Conservation (phyloP, 2,797 vertebrate species). For the Tokudaia muenninki region DNA sequence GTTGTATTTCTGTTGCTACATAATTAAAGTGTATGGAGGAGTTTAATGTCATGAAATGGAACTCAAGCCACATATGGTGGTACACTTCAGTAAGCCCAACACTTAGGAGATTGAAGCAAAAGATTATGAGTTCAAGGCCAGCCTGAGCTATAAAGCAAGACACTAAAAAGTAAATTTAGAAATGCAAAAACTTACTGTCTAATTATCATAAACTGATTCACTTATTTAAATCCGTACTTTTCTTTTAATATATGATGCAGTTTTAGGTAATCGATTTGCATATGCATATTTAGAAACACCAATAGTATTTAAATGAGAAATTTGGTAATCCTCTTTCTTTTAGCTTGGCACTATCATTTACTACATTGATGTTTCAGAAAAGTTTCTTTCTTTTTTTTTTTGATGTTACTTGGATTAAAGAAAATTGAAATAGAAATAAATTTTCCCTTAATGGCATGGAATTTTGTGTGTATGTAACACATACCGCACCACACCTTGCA, state of each 20-base stretch:
- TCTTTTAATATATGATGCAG: not conserved
- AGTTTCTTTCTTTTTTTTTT: not conserved
- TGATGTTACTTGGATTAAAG: conserved; percentile 35
- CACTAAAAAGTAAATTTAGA: not conserved
- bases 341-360: not conserved
- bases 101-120: not conserved
- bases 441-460: conserved; percentile 24
- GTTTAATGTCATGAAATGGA: conserved; percentile 5
- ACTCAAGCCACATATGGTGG: not conserved
- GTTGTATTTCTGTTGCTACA: conserved; percentile 40
- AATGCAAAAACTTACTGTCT: not conserved
- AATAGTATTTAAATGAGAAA: not conserved
- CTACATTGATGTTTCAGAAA: not conserved
- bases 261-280: conserved; percentile 42
- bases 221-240: conserved; percentile 28
- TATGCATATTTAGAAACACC: not conserved
- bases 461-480: not conserved
- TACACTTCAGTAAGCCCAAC: not conserved
- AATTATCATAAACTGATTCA: conserved; percentile 19
- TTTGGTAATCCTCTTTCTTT: not conserved
- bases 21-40: not conserved
- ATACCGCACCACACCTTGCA: not conserved
- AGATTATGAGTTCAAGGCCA: not conserved
- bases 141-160: not conserved
- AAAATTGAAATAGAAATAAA: conserved; percentile 36